A percentile compares a stretch with the other conserved stretches of the same genome.
These are phyloP conservation scores for Coluber constrictor DNA, from an alignment of 2,797 vertebrate species.

Conservation along the genomic window DNA sequence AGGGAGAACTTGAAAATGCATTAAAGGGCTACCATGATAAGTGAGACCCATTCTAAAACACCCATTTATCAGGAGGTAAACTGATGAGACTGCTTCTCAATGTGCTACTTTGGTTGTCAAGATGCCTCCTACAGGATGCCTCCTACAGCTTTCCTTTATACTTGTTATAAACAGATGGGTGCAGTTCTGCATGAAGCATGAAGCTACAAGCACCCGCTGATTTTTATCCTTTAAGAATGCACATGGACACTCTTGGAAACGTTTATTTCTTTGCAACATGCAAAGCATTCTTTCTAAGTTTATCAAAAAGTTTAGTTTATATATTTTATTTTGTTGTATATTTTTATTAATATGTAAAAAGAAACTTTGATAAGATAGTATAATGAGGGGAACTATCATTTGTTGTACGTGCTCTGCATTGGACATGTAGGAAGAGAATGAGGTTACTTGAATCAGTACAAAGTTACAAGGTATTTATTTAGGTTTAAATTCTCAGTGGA, in stretches of 20 bases:
- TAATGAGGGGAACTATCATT: neutral
- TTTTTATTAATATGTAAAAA: neutral
- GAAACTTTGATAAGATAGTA: neutral
- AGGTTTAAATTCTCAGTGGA: neutral
- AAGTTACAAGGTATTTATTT: neutral
- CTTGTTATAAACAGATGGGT: neutral
- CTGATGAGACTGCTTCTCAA: neutral
- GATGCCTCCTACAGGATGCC: neutral
- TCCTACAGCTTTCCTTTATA: neutral
- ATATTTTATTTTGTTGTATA: neutral
- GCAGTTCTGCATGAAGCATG: neutral
- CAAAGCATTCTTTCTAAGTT: neutral
- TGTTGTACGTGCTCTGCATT: neutral
- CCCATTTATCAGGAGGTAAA: neutral
- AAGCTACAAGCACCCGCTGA: neutral
- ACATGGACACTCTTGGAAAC: neutral
- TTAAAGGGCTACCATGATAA: neutral
- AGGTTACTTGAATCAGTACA: neutral
- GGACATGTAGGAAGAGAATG: neutral
- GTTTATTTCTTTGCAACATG: neutral
- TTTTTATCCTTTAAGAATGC: neutral
- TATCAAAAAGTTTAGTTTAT: neutral
- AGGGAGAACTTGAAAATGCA: neutral
- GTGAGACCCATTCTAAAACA: neutral
- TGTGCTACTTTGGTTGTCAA: neutral